These are phyloP conservation scores for Zaprionus gabonicus DNA, from an alignment of 1,140 invertebrate genomes.

Conservation along the genomic window DNA sequence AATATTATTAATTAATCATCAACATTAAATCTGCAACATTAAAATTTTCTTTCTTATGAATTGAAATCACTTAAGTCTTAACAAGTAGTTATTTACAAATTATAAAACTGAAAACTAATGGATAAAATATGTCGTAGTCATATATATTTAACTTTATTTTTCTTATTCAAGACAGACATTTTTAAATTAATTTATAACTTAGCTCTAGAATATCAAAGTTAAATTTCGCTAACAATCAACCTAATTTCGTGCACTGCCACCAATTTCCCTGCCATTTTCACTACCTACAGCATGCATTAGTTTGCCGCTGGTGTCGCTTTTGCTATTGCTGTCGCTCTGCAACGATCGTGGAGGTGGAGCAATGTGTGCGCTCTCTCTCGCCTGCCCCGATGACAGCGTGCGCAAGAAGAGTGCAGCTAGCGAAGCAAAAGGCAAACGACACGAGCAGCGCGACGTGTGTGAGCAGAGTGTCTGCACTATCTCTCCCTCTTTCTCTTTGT, in stretches of 20 bases:
- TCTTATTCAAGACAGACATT: too few relatives aligned
- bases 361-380: slow-evolving; percentile 16
- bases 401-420: slow-evolving; percentile 59
- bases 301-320: slow-evolving; percentile 22
- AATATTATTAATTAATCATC: too few relatives aligned
- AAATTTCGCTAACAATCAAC: not conserved
- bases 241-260: not conserved
- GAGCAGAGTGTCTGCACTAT: slow-evolving; percentile 3
- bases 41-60: too few relatives aligned
- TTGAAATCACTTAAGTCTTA: too few relatives aligned
- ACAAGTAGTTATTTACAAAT: too few relatives aligned
- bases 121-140: too few relatives aligned
- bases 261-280: not conserved
- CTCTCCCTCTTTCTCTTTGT: not conserved
- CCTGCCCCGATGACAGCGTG: not conserved
- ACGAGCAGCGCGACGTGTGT: slow-evolving; percentile 9
- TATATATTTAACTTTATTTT: too few relatives aligned
- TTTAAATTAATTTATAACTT: too few relatives aligned
- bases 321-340: slow-evolving; percentile 28
- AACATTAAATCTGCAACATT: too few relatives aligned
- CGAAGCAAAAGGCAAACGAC: slow-evolving; percentile 14
- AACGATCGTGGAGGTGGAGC: slow-evolving; percentile 57
- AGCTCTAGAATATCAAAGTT: not conserved
- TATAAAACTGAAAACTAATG: too few relatives aligned
- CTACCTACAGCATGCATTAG: slow-evolving; percentile 4